These are phyloP conservation scores for Tiliacea citrago DNA, from an alignment of 2,888 invertebrate species.

Conservation along the genomic window DNA sequence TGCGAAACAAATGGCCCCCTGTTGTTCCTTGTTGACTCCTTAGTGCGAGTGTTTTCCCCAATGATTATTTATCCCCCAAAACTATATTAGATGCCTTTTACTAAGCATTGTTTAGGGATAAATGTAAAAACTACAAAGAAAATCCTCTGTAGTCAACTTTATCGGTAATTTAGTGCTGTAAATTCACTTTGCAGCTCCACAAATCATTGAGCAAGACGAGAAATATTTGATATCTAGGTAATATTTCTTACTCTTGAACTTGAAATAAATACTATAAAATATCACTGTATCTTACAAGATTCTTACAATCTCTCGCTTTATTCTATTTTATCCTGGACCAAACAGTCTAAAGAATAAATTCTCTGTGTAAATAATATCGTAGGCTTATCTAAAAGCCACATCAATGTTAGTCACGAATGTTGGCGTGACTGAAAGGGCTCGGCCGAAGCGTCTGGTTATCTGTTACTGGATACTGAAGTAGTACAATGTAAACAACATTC, in stretches of 20 bases:
- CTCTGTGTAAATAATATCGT: slow-evolving; percentile 81
- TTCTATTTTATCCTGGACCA: slow-evolving; percentile 65
- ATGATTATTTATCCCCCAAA: slow-evolving; percentile 66
- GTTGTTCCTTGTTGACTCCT: slow-evolving; percentile 77
- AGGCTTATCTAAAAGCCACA: slow-evolving; percentile 82
- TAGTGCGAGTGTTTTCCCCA: slow-evolving; percentile 68
- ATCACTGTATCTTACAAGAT: slow-evolving; percentile 61
- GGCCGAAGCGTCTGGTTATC: slow-evolving; percentile 77
- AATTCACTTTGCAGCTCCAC: slow-evolving; percentile 20
- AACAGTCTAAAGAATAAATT: slow-evolving; percentile 70
- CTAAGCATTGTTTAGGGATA: slow-evolving; percentile 20
- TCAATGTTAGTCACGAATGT: slow-evolving; percentile 85
- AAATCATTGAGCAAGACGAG: slow-evolving; percentile 23
- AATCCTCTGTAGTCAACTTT: neutral
- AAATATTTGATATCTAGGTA: slow-evolving; percentile 33
- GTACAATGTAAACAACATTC: slow-evolving; percentile 64
- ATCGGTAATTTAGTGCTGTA: neutral
- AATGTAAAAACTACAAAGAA: slow-evolving; percentile 1
- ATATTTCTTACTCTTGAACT: slow-evolving; percentile 40
- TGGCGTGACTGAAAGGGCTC: slow-evolving; percentile 81
- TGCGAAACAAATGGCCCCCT: slow-evolving; percentile 84
- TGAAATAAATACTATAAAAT: slow-evolving; percentile 45
- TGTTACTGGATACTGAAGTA: slow-evolving; percentile 69
- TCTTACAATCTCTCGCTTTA: slow-evolving; percentile 68
- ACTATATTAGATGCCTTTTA: slow-evolving; percentile 51